A percentile compares a stretch with the other conserved stretches of the same genome.
Evolutionary conservation across 2,797 vertebrate genomes (phyloP).

Genomic region (Poecilia wingei): DNA sequence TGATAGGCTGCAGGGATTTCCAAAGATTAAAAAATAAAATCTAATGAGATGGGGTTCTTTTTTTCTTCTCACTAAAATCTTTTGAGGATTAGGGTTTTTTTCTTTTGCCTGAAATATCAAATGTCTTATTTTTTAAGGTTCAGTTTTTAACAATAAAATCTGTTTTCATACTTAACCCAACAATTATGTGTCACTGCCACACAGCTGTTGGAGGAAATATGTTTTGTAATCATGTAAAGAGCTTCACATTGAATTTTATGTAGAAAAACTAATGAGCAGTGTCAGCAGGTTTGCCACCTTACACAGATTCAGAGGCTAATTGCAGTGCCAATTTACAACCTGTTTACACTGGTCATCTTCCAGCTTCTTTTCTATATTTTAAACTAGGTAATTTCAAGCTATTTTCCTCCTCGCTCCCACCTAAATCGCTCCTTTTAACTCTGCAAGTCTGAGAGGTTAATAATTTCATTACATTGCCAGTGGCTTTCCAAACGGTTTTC

Average conservation of each 20-base stretch:
- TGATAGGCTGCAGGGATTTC: conserved; percentile 41
- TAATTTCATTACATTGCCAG: background rate
- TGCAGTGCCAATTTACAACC: conserved; percentile 5
- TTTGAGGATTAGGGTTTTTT: conserved; percentile 9
- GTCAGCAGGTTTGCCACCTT: conserved; percentile 11
- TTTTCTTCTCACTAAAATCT: conserved; percentile 1
- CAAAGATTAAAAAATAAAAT: conserved; percentile 17
- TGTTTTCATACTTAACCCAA: background rate
- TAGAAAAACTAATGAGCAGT: conserved; percentile 9
- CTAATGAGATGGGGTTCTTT: background rate
- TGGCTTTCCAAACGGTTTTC: conserved; percentile 16
- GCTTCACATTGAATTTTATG: conserved; percentile 7
- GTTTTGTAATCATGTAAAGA: background rate
- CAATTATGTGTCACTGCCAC: background rate
- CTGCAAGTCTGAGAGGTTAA: conserved; percentile 12
- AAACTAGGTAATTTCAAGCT: conserved; percentile 38
- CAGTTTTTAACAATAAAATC: background rate
- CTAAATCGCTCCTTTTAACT: conserved; percentile 26
- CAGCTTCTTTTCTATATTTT: conserved; percentile 19
- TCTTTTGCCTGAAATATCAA: background rate
- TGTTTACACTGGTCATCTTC: conserved; percentile 14
- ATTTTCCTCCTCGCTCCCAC: conserved; percentile 10
- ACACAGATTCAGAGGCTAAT: conserved; percentile 19
- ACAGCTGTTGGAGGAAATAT: background rate
- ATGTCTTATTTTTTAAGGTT: background rate